Conservation (phyloP, 2,113 vertebrate genomes). For the Cricetomys ansorgei region DNA sequence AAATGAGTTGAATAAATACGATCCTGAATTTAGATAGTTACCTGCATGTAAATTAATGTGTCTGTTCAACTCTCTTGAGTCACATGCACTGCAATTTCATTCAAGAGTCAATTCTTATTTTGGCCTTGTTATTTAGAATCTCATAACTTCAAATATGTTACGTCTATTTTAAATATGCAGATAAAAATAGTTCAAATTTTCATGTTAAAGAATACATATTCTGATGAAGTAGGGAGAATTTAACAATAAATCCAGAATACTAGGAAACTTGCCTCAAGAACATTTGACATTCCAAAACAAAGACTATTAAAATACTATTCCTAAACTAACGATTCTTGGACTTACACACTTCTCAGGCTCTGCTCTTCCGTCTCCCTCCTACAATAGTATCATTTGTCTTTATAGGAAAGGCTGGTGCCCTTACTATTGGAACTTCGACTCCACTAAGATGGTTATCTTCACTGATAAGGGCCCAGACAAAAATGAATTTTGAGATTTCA, state of each 20-base stretch:
- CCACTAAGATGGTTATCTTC: neutral
- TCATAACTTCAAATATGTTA: neutral
- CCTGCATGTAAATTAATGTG: constrained; percentile 76
- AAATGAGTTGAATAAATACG: constrained; percentile 71
- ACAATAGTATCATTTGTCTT: neutral
- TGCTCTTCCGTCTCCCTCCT: neutral
- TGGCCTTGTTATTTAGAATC: neutral
- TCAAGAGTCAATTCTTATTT: constrained; percentile 62
- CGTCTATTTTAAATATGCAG: constrained; percentile 1
- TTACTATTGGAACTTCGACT: neutral
- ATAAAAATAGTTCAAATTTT: neutral
- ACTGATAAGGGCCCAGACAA: neutral
- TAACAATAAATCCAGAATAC: neutral
- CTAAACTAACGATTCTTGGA: neutral
- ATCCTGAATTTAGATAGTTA: constrained; percentile 77
- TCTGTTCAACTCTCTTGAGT: constrained; percentile 75
- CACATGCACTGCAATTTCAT: constrained; percentile 64
- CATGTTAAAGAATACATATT: neutral
- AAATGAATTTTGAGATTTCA: neutral
- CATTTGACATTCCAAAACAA: neutral
- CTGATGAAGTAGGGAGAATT: neutral
- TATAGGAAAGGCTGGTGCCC: neutral
- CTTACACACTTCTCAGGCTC: neutral
- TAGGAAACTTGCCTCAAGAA: neutral
- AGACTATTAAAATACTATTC: neutral